Evolutionary conservation across 1,140 invertebrate genomes (phyloP), one percentile per base, ranked within the genome.

Genomic region (Leptonema lineaticorne): DNA sequence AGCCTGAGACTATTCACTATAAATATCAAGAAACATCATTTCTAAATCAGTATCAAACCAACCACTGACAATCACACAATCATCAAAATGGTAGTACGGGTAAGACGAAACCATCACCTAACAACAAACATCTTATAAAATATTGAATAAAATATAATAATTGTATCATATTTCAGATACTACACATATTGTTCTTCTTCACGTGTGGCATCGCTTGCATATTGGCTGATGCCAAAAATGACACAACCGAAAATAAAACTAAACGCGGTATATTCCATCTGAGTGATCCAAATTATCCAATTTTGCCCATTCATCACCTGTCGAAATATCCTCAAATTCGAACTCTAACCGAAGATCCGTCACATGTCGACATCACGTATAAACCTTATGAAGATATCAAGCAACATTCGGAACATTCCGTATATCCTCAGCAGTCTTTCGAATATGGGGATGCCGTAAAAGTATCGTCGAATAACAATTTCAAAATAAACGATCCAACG

Each of bases 1-100:
- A 64, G 33, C 11, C 57, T 63, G 58, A 14, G 30, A 18, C n/a
- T 57, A 46, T 60, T 69, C 30, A 63, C 68, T 72, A 72, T 72
- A 72, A 72, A 72, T 69, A 68, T 64, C 68, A 64, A 18, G 33
- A 11, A 45, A 67, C 63, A 64, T 45, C 46, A 53, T 69, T 68
- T 69, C 18, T 29, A 37, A 46, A n/a, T 65, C 71, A 72, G 71
- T 72, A 68, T 67, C 64, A 18, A 50, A 60, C 66, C 58, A 57
- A 63, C 63, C 45, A 64, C 65, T 60, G 50, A 56, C 67, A 20
- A 26, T 50, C 29, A 60, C 56, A 58, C 46, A 45, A 69, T 29
- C 56, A 57, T 11, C 28, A 67, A 16, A 37, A 72, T 72, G 68
- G 50, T 63, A 37, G 53, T 72, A 33, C 63, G 60, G 64, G 71